Base-by-base conservation (phyloP, 2,113 vertebrate species). In the Vireo altiloquus region DNA sequence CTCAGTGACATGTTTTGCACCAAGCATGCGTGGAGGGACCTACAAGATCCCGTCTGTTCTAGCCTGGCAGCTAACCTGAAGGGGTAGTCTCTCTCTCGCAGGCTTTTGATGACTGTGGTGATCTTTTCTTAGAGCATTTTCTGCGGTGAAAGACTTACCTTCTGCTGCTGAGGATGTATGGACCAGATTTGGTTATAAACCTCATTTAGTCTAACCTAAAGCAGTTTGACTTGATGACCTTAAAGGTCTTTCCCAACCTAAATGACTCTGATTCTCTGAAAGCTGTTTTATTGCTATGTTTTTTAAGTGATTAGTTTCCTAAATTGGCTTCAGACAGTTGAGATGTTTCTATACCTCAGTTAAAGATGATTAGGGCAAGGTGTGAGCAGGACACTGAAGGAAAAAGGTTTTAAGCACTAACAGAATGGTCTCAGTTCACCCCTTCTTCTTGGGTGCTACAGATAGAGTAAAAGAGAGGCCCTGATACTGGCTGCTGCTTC, bases 11-110 rank as follows among this genome's bases (percentile, higher is more conserved):
- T 19, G 6, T 15, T 79, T 53, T 50, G 46, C 12, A 22, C 5
- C 18, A 44, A 59, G 25, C 7, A 6, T 25, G 14, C 0, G 0
- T 17, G 44, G 40, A 56, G 15, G 10, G 10, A 57, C 15, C 7
- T 42, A n/a, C 4, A 42, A 64, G 37, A 46, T 6, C 15, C 11
- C 5, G 33, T 40, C 15, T 5, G 0, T 22, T 40, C 35, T 47
- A 42, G 10, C 44, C 23, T 57, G 31, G 31, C 61, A 76, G 22
- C 49, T 64, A 40, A 30, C 18, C 13, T 57, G 9, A 16, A n/a
- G 11, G 6, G 12, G 15, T 46, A 11, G 5, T 70, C 11, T 71
- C 46, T 44, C 12, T 60, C 35, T 59, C 3, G 1, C 25, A 65
- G 66, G 37, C n/a, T n/a, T 82, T 63, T 68, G 27, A 21, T 56